Evolutionary conservation across 2,113 vertebrate species (phyloP).

Genomic region (Dolichallabes microphthalmus): DNA sequence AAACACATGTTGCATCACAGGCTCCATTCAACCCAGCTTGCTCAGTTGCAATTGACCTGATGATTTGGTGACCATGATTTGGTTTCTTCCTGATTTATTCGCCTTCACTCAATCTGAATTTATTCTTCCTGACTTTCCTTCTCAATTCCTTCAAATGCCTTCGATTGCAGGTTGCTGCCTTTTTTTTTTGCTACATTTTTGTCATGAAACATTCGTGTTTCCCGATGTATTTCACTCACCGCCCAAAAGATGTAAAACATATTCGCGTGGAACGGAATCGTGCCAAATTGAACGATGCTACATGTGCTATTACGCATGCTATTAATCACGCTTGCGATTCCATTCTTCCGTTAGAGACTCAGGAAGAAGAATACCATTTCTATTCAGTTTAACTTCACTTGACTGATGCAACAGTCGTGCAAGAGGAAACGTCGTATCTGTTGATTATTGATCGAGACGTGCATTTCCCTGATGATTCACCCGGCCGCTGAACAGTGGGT

Average conservation of each 20-base stretch:
- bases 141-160: too few relatives aligned
- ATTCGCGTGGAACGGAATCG: neutral
- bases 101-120: neutral
- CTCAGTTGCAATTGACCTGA: too few relatives aligned
- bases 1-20: too few relatives aligned
- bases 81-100: neutral
- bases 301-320: neutral
- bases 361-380: neutral
- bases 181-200: neutral
- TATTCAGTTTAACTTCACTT: neutral
- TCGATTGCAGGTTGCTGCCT: neutral
- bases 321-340: neutral
- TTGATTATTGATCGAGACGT: neutral
- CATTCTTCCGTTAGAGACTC: neutral
- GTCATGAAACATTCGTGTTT: neutral
- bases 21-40: too few relatives aligned
- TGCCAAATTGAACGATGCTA: neutral
- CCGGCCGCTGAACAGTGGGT: neutral
- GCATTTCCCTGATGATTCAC: neutral
- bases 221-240: neutral
- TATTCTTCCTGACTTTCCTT: neutral
- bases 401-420: conserved; percentile 4
- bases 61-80: too few relatives aligned
- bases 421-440: neutral
- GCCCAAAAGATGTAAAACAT: neutral